A percentile compares a stretch with the other conserved stretches of the same genome.
Conservation (phyloP, 2,888 invertebrate genomes). For the Byasa hedistus region DNA sequence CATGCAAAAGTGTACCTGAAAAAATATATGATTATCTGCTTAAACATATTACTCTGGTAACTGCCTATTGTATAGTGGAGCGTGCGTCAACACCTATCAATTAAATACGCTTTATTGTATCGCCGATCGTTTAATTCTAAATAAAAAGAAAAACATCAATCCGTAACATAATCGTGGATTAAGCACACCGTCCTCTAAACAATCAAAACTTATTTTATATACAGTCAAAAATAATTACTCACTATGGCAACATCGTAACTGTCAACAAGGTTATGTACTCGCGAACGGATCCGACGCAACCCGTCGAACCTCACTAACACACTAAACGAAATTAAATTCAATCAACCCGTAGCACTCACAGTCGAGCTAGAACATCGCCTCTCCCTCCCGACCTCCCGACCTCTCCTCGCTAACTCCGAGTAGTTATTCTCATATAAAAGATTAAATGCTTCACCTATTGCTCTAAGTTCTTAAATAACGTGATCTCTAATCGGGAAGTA, state of each 20-base stretch:
- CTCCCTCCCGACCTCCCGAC: slow-evolving; percentile 1
- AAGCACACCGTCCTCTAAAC: slow-evolving; percentile 69
- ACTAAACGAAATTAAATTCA: slow-evolving; percentile 55
- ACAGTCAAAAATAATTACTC: slow-evolving; percentile 75
- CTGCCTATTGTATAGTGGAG: slow-evolving; percentile 68
- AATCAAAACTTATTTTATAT: slow-evolving; percentile 71
- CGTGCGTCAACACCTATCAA: slow-evolving; percentile 57
- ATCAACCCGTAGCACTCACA: slow-evolving; percentile 43
- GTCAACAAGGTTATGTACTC: slow-evolving; percentile 69
- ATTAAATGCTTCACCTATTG: slow-evolving; percentile 75
- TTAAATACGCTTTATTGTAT: slow-evolving; percentile 13
- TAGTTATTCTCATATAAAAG: slow-evolving; percentile 65
- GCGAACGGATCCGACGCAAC: slow-evolving; percentile 67
- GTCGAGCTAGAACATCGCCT: slow-evolving; percentile 17
- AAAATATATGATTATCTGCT: slow-evolving; percentile 65
- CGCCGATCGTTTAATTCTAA: slow-evolving; percentile 37
- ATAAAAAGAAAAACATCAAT: slow-evolving; percentile 39
- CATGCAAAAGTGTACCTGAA: slow-evolving; percentile 56
- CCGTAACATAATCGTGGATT: slow-evolving; percentile 49
- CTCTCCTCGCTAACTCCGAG: slow-evolving; percentile 24
- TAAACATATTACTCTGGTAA: slow-evolving; percentile 74
- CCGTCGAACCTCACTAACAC: slow-evolving; percentile 65
- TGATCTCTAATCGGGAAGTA: slow-evolving; percentile 75
- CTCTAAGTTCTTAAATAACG: slow-evolving; percentile 71
- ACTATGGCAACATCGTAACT: slow-evolving; percentile 78